Conservation (phyloP, 2,113 vertebrate genomes). For the Callipepla californica region DNA sequence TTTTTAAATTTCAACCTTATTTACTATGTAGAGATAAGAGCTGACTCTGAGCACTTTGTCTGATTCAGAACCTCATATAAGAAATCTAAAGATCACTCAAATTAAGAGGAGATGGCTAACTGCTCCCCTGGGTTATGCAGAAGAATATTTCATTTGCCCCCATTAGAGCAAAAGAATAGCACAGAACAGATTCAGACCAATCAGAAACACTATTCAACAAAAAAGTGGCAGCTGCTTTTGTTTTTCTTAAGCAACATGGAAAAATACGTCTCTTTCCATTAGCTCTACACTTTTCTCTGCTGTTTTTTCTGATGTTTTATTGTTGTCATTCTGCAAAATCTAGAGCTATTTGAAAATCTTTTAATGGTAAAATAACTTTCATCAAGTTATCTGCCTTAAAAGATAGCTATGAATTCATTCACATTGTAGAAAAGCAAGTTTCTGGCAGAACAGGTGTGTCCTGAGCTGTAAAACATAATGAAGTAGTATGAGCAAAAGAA, state of each 20-base stretch:
- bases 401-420: neutral
- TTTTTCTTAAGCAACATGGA: neutral
- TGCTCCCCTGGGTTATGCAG: constrained; percentile 57
- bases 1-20: constrained; percentile 72
- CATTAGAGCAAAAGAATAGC: constrained; percentile 62
- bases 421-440: neutral
- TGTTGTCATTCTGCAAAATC: neutral
- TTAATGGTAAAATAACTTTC: neutral
- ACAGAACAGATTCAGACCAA: neutral
- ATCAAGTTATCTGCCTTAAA: neutral
- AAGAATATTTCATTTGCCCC: constrained; percentile 62
- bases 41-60: constrained; percentile 70
- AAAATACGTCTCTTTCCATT: neutral
- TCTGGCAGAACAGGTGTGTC: neutral
- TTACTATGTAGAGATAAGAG: constrained; percentile 71
- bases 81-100: constrained; percentile 75
- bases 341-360: neutral
- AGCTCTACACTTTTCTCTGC: neutral
- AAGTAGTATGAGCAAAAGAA: neutral
- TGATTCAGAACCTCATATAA: constrained; percentile 53
- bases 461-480: neutral
- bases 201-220: neutral
- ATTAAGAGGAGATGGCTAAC: constrained; percentile 74
- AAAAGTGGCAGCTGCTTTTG: constrained; percentile 13
- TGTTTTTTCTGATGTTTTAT: neutral